Percentiles rank a stretch among this genome's conserved stretches.
phyloP scores from a whole-genome alignment of 2,888 invertebrate genomes.

The Lamellibrachia columna region DNA sequence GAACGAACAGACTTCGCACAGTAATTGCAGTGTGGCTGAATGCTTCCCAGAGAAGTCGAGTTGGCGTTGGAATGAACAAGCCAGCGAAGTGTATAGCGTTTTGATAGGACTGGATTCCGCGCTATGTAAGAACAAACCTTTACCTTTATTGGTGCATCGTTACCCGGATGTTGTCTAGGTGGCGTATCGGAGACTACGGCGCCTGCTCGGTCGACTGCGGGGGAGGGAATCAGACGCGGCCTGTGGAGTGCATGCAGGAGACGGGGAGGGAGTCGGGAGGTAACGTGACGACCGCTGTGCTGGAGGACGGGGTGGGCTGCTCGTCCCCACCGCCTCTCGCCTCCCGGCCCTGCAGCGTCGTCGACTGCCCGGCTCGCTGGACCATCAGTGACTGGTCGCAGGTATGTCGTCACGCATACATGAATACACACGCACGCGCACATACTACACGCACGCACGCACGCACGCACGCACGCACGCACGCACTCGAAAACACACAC shows the following conservation, averaged over 20 bases:
- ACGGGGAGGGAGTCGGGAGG: conserved; percentile 74
- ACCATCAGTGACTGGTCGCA: conserved; percentile 6
- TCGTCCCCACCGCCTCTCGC: conserved; percentile 22
- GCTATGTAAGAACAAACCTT: not conserved
- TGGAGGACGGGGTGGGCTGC: conserved; percentile 84
- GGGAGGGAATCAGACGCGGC: conserved; percentile 89
- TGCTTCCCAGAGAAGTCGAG: no score
- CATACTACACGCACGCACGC: not conserved
- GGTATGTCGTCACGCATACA: not conserved
- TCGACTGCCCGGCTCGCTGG: conserved; percentile 25
- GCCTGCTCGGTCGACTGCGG: conserved; percentile 93
- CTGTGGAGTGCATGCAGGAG: conserved; percentile 77
- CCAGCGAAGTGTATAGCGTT: no score
- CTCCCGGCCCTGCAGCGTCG: conserved; percentile 28
- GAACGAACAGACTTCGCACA: no score
- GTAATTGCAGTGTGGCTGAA: no score
- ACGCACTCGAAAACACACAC: not conserved
- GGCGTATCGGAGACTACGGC: conserved; percentile 90
- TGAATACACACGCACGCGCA: not conserved
- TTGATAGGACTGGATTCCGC: no score
- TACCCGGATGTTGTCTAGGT: conserved; percentile 66
- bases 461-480: not conserved
- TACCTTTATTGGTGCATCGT: not conserved
- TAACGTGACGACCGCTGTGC: conserved; percentile 81
- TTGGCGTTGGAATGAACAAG: no score